Evolutionary conservation across 1,140 invertebrate genomes (phyloP).

Genomic region (Asobara japonica): DNA sequence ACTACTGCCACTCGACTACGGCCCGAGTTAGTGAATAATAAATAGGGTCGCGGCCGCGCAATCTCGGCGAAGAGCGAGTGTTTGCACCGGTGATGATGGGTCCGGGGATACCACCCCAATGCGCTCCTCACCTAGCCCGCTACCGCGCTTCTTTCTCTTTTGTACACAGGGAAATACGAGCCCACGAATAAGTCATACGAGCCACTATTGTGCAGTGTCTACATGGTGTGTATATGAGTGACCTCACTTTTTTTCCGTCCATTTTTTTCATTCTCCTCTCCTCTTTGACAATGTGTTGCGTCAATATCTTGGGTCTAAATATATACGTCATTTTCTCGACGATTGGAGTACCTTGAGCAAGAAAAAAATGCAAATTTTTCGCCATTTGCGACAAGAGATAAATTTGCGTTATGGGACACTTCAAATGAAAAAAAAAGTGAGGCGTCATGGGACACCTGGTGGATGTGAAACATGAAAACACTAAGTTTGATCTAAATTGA

Average conservation of each 20-base stretch:
- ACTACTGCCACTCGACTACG: slow-evolving; percentile 24
- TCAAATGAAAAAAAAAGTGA: too few species aligned
- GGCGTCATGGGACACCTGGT: too few species aligned
- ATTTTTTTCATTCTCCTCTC: background rate
- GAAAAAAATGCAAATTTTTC: too few species aligned
- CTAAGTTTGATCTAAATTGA: too few species aligned
- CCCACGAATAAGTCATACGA: slow-evolving; percentile 63
- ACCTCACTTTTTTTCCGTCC: slow-evolving; percentile 21
- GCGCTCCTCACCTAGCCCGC: slow-evolving; percentile 24
- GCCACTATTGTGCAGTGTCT: slow-evolving; percentile 42
- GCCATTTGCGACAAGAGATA: too few species aligned
- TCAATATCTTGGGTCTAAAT: background rate
- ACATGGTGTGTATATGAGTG: slow-evolving; percentile 15
- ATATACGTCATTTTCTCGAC: background rate
- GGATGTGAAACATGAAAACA: too few species aligned
- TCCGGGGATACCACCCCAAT: slow-evolving; percentile 45
- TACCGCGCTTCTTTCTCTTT: slow-evolving; percentile 33
- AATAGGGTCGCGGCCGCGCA: slow-evolving; percentile 61
- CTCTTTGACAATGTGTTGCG: background rate
- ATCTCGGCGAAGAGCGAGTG: slow-evolving; percentile 58
- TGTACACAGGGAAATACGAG: slow-evolving; percentile 52
- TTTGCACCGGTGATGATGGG: slow-evolving; percentile 65
- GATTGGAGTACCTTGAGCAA: background rate
- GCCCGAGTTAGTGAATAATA: slow-evolving; percentile 60
- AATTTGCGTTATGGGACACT: too few species aligned